phyloP scores from a whole-genome alignment of 2,113 vertebrate genomes.

The Ameiurus melas region DNA sequence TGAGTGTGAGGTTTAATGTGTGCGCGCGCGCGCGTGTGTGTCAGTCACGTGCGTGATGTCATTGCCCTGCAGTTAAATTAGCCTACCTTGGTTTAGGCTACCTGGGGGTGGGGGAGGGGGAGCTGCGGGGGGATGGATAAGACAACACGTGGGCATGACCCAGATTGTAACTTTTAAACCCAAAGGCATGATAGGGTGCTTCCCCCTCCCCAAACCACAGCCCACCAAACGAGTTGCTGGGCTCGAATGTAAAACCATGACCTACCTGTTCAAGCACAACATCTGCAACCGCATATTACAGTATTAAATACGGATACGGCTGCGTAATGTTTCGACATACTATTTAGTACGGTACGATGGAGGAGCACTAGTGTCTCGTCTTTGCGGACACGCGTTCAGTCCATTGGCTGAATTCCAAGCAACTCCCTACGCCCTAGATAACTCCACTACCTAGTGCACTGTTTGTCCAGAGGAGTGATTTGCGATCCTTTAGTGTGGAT shows the following conservation, averaged over 20 bases:
- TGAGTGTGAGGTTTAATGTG: constrained; percentile 11
- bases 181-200: background rate
- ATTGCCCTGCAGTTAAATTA: constrained; percentile 39
- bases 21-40: background rate
- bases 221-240: background rate
- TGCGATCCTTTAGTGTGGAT: constrained; percentile 25
- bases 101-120: background rate
- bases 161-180: background rate
- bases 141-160: background rate
- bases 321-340: background rate
- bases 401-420: constrained; percentile 30
- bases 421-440: background rate
- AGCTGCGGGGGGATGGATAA: background rate
- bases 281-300: constrained; percentile 16
- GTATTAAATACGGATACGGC: background rate
- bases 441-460: background rate
- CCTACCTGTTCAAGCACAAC: constrained; percentile 49
- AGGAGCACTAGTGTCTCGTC: constrained; percentile 2
- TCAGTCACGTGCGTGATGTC: constrained; percentile 29
- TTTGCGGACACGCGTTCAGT: constrained; percentile 44
- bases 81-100: background rate
- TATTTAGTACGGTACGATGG: constrained; percentile 8
- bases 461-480: background rate
- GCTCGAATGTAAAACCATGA: background rate
- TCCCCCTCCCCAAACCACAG: background rate